Conservation (phyloP, 1,140 invertebrate species). For the Eciton burchellii region DNA sequence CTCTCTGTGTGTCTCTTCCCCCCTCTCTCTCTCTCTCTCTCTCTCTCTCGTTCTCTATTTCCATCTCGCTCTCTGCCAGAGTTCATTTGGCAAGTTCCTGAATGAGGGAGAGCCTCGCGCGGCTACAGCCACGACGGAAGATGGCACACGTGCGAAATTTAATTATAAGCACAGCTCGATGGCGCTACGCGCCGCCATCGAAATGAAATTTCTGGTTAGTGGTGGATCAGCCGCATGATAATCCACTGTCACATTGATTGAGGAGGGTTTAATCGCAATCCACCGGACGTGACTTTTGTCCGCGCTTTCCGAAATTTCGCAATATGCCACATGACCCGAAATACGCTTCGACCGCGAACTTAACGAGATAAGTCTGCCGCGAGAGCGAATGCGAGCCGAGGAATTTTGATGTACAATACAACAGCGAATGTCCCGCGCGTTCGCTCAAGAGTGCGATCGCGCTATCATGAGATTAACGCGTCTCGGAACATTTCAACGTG, state of each 20-base stretch:
- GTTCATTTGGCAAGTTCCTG: constrained; percentile 63
- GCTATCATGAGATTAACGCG: not conserved
- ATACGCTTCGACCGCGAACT: not conserved
- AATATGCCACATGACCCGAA: not conserved
- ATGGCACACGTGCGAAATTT: constrained; percentile 66
- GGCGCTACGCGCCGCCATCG: not conserved
- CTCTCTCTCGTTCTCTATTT: not conserved
- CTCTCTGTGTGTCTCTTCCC: not conserved
- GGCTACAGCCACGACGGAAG: constrained; percentile 25
- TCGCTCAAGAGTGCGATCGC: not conserved
- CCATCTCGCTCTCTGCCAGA: constrained; percentile 14
- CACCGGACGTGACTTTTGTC: not conserved
- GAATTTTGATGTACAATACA: not conserved
- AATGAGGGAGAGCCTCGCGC: constrained; percentile 57
- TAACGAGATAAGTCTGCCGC: not conserved
- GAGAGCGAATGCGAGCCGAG: not conserved
- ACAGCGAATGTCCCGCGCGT: not conserved
- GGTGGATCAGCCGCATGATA: constrained; percentile 4
- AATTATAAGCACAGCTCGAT: constrained; percentile 59
- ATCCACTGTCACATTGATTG: constrained; percentile 37
- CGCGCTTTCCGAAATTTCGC: not conserved
- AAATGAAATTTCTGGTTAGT: constrained; percentile 56
- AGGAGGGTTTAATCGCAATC: not conserved
- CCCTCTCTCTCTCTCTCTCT: too few relatives aligned
- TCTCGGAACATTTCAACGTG: constrained; percentile 5